Base-by-base conservation (phyloP, 2,888 invertebrate genomes). In the Pecten maximus region DNA sequence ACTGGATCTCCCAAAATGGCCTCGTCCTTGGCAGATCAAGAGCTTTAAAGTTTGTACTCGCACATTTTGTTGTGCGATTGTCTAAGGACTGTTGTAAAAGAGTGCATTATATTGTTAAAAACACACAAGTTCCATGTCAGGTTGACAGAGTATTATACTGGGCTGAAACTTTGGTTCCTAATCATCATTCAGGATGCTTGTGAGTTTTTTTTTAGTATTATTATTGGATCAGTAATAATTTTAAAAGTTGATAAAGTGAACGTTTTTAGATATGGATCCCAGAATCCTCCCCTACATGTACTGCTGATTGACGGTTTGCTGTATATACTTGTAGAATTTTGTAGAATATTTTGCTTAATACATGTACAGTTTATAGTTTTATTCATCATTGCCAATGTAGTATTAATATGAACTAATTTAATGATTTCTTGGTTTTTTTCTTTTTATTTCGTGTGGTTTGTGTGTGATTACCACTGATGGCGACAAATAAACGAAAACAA, bases 401-500 rank as follows among this genome's bases (percentile, higher is more conserved):
- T 39, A 44, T 88, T 74, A 40, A 35, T 50, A 40, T 74, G 74
- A 60, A 40, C 40, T 28, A 23, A 35, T 35, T 50, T 23, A 50
- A 48, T 50, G 28, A 48, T 40, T 87, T 39, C 87, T 16, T 86
- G 87, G 48, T 86, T 48, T 74, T 28, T 74, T 44, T 60, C 74
- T 10, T 74, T 74, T 74, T 74, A 35, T 74, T 74, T 74, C 74
- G 50, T 60, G 48, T 88, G 87, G 50, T 86, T 86, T 89, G 86
- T 89, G 87, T 89, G 89, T 89, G 86, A 40, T 74, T 54, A 86
- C 89, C 40, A 74, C 54, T 40, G 40, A n/a, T 89, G 86, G 40
- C 74, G 74, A 15, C 40, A 23, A 89, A 39, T 87, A 28, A 89
- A 39, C 44, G 40, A 44, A 74, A 35, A 50, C 87, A 44, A 40